These are phyloP conservation scores for Eristalis tenax DNA, from an alignment of 2,888 invertebrate genomes.

Conservation along the genomic window DNA sequence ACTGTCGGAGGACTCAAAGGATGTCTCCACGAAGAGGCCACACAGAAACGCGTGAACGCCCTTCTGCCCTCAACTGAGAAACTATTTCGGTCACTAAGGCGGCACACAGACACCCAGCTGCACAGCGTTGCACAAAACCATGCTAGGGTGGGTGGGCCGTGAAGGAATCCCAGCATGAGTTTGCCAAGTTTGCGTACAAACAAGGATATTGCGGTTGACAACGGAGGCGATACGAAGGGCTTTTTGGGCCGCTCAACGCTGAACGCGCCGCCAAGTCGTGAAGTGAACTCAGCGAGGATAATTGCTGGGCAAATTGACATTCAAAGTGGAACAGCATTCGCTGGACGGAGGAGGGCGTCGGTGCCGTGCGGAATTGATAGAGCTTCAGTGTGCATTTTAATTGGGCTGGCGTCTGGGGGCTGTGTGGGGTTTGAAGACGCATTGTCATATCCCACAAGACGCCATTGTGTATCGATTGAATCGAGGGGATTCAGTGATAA, in stretches of 20 bases:
- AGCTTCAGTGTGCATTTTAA: neutral
- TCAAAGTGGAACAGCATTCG: neutral
- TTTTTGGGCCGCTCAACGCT: neutral
- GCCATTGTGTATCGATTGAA: neutral
- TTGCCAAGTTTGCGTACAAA: conserved; percentile 13
- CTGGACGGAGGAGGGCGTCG: neutral
- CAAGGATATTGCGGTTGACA: conserved; percentile 22
- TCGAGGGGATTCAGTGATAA: neutral
- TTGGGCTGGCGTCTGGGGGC: neutral
- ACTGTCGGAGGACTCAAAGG: neutral
- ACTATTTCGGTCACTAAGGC: conserved; percentile 54
- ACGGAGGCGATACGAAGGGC: neutral
- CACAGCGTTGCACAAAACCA: neutral
- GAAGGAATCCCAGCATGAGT: conserved; percentile 4
- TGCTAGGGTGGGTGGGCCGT: neutral
- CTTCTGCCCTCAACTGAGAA: neutral
- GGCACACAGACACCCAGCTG: neutral
- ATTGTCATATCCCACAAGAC: neutral
- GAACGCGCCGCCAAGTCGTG: neutral
- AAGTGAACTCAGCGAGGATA: conserved; percentile 15
- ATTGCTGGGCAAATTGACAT: conserved; percentile 7
- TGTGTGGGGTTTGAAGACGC: neutral
- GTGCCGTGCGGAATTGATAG: neutral
- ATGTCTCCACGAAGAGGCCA: conserved; percentile 9
- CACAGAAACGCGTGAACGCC: neutral